Base-by-base conservation (phyloP, 1,140 invertebrate genomes). In the Diorhabda sublineata region DNA sequence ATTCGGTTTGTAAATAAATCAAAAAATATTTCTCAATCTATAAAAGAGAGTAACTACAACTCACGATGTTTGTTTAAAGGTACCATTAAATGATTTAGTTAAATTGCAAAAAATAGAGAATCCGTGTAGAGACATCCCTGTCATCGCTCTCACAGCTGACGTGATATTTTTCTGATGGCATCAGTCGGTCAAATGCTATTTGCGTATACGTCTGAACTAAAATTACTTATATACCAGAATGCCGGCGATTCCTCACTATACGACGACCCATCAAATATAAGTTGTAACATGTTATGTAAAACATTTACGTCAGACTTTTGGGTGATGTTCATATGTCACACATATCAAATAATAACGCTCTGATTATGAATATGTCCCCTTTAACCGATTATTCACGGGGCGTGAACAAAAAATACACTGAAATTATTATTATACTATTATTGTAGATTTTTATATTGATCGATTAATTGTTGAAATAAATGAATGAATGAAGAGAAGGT, bases 281-380 rank as follows among this genome's bases (percentile, higher is more conserved):
- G 64, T 72, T 67, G 68, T 69, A 61, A 72, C 65, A 68, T 66
- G 68, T 72, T 72, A 72, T 72, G 71, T 72, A 72, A 72, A 72
- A 72, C 68, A 66, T 72, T 72, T 69, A 65, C 71, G 71, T 72
- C 71, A 72, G 64, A 64, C 60, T 69, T 68, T 60, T 64, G 56
- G 64, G 44, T 65, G 60, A 68, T 69, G 67, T 71, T 71, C 70
- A 66, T 69, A 64, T 72, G 71, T 69, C 70, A 71, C 67, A 69
- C 69, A 64, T 57, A 72, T 72, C 71, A 72, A 69, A 72, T 60
- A 61, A 65, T 72, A 67, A 69, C 64, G 64, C 64, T 71, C 45
- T 56, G 63, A 60, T 47, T 66, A 67, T 59, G 67, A 52, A 6
- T 52, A 52, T 52, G 26, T 26, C 26, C 26, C 26, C 26, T 26